Evolutionary conservation across 2,113 vertebrate genomes (phyloP).

Genomic region (Chaetorhynchus papuensis): DNA sequence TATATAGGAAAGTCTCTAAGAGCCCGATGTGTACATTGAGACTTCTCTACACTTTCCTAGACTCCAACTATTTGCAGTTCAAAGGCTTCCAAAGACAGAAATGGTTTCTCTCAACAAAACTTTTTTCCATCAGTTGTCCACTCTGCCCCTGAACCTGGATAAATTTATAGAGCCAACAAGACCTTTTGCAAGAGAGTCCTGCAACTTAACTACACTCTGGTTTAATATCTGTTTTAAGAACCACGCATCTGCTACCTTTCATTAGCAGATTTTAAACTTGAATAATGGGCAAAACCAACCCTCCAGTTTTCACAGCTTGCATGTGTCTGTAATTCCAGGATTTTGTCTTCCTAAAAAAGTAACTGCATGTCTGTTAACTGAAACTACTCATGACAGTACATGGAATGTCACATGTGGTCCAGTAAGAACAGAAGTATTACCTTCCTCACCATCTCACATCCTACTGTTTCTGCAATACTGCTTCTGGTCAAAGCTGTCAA

Average conservation of each 20-base stretch:
- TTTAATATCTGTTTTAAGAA: neutral
- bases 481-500: neutral
- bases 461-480: neutral
- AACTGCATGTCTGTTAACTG: neutral
- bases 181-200: neutral
- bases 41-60: neutral
- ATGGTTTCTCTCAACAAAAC: neutral
- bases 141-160: neutral
- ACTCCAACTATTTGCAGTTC: neutral
- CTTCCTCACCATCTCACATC: neutral
- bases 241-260: neutral
- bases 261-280: neutral
- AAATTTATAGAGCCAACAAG: neutral
- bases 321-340: neutral
- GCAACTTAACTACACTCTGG: neutral
- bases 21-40: neutral
- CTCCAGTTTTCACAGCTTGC: neutral
- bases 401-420: neutral
- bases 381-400: neutral
- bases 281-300: neutral
- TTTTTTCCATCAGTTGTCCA: neutral
- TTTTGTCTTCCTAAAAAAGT: neutral
- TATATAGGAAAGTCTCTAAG: neutral
- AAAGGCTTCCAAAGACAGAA: neutral
- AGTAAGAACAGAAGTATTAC: neutral